These are phyloP conservation scores for Scrobipalpa costella DNA, from an alignment of 2,888 invertebrate species.

Conservation along the genomic window DNA sequence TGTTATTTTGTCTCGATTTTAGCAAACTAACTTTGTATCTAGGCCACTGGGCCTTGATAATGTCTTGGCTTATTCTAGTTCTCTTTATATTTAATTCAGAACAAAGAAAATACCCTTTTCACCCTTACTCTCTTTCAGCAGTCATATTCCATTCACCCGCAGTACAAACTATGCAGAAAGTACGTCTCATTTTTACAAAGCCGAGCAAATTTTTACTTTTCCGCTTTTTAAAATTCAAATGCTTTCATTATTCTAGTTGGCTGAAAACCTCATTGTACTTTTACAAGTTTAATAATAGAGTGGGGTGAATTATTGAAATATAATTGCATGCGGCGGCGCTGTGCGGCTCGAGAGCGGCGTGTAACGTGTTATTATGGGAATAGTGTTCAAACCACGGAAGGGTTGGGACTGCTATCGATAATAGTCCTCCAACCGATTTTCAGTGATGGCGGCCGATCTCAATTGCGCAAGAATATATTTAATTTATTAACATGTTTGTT, in stretches of 20 bases:
- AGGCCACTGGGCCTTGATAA: too few relatives aligned
- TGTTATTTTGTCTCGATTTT: too few relatives aligned
- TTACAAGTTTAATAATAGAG: conserved; percentile 41
- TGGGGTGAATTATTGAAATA: conserved; percentile 63
- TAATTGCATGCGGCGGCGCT: conserved; percentile 59
- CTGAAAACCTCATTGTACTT: conserved; percentile 25
- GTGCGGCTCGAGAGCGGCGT: conserved; percentile 34
- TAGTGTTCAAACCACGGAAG: conserved; percentile 57
- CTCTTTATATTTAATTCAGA: too few relatives aligned
- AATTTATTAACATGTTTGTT: too few relatives aligned
- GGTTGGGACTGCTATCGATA: neutral
- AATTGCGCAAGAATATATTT: too few relatives aligned
- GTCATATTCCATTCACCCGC: neutral
- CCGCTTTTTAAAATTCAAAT: conserved; percentile 9
- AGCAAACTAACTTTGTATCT: too few relatives aligned
- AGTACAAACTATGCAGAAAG: neutral
- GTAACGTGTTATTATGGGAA: conserved; percentile 69
- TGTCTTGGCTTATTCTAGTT: too few relatives aligned
- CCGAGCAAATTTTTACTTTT: conserved; percentile 10
- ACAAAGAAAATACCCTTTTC: neutral
- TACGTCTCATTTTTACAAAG: neutral
- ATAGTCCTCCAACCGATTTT: neutral
- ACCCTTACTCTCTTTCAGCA: neutral
- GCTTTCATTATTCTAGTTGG: conserved; percentile 13
- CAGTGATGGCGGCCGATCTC: too few relatives aligned